Evolutionary conservation across 2,113 vertebrate genomes (phyloP), one percentile per base, ranked within the genome.

Genomic region (Syngnathus floridae): DNA sequence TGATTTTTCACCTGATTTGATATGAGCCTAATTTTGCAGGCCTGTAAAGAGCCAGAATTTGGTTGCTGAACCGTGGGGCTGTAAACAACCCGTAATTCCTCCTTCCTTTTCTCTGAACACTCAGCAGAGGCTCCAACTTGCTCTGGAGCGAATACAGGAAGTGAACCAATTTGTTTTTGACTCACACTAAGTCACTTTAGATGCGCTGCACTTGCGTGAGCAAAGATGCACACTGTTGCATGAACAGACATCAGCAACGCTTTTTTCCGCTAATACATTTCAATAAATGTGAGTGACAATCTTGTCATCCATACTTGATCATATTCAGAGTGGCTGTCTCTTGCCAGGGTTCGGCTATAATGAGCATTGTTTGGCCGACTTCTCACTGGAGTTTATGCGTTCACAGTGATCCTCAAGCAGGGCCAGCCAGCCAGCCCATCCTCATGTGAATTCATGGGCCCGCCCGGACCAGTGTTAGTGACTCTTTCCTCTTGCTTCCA

Each of bases 391-490:
- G 55, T 37, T 45, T 56, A 38, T 71, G 65, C 78, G 48, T 71
- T 73, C 48, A 71, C 71, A 60, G 48, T 48, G 66, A 40, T 73
- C 37, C 58, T 54, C 70, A 22, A 67, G 58, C 56, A 68, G 64
- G 63, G 9, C 64, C 56, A 65, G 21, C 11, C 67, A 64, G 54
- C 13, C 67, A 65, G 54, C 36, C 13, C 46, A 54, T 55, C 54
- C 71, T 83, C 73, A 82, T 82, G 81, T 75, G 72, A 78, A 82
- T 85, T 80, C 80, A 82, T 82, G 73, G 81, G 70, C 51, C 8
- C 54, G 70, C 51, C 8, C 54, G 36, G 46, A 57, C 26, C 14
- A 64, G 62, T 66, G 54, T 66, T 48, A 79, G 72, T 10, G 45
- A 67, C 68, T 55, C 52, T 72, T 38, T n/a, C 51, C 48, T 65